Percentiles rank a stretch among this genome's conserved stretches.
Evolutionary conservation across 2,888 invertebrate species (phyloP).

Genomic region (Drosophila longiperda): DNA sequence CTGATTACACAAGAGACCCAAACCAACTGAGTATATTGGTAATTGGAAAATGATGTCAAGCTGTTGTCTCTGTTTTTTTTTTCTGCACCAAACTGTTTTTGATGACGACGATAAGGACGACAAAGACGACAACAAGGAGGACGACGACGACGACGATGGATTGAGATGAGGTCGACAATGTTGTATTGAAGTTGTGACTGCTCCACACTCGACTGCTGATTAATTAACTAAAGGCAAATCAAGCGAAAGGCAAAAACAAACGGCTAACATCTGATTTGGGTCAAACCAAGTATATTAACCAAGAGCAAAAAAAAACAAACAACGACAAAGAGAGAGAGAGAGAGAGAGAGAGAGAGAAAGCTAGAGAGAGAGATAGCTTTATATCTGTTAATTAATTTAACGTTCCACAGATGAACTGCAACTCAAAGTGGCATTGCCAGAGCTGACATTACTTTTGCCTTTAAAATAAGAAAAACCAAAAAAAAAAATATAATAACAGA

Average conservation of each 20-base stretch:
- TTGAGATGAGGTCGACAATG: neutral
- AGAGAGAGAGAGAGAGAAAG: neutral
- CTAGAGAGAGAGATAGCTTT: neutral
- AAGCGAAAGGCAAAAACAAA: constrained; percentile 39
- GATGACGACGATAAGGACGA: constrained; percentile 12
- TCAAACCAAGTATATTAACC: constrained; percentile 46
- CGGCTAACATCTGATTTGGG: constrained; percentile 50
- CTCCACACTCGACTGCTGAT: constrained; percentile 73
- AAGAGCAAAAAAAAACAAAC: neutral
- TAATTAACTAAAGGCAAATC: constrained; percentile 76
- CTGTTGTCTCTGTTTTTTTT: constrained; percentile 25
- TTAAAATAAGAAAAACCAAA: constrained; percentile 39
- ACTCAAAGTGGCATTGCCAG: constrained; percentile 25
- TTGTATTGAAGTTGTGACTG: constrained; percentile 16
- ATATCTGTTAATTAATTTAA: constrained; percentile 68
- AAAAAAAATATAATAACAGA: neutral
- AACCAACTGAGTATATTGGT: constrained; percentile 37
- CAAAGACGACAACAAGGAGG: neutral
- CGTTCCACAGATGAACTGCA: constrained; percentile 8
- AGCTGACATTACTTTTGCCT: constrained; percentile 13
- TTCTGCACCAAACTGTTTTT: constrained; percentile 1
- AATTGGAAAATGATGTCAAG: constrained; percentile 75
- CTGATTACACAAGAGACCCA: constrained; percentile 62
- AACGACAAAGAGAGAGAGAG: too few species aligned
- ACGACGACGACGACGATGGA: constrained; percentile 4